phyloP scores from a whole-genome alignment of 2,888 invertebrate species.

The Ferrisia virgata region DNA sequence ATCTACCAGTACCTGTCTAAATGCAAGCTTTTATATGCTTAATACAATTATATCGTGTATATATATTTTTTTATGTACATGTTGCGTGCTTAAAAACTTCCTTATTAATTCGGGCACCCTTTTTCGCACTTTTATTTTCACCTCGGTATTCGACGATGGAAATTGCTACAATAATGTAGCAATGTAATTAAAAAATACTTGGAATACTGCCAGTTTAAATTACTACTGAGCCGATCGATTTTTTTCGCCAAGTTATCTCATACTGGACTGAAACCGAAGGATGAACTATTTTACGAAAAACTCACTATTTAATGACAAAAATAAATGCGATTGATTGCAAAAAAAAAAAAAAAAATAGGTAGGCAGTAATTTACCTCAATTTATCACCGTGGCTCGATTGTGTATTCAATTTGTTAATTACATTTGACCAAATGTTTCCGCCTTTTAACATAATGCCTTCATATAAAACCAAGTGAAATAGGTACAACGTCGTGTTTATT shows the following conservation, averaged over 20 bases:
- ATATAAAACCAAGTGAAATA: neutral
- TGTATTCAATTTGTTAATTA: neutral
- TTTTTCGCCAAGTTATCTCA: neutral
- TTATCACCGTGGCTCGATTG: neutral
- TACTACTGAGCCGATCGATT: neutral
- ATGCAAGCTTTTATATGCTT: neutral
- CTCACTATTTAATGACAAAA: neutral
- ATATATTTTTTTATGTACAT: neutral
- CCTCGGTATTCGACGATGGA: neutral
- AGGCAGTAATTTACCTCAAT: neutral
- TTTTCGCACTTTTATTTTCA: neutral
- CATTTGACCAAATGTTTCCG: neutral
- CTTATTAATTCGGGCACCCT: neutral
- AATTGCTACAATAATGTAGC: neutral
- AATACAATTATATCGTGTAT: neutral
- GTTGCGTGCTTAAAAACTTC: neutral
- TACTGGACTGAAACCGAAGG: too few relatives aligned
- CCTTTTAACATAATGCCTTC: neutral
- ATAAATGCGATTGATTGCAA: neutral
- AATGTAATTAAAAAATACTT: conserved; percentile 4
- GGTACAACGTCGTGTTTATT: neutral
- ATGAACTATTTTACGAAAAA: neutral
- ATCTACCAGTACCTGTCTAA: neutral
- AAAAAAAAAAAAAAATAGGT: neutral
- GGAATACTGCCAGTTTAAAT: neutral